phyloP scores from a whole-genome alignment of 2,888 invertebrate genomes.

The Papilio gigon region DNA sequence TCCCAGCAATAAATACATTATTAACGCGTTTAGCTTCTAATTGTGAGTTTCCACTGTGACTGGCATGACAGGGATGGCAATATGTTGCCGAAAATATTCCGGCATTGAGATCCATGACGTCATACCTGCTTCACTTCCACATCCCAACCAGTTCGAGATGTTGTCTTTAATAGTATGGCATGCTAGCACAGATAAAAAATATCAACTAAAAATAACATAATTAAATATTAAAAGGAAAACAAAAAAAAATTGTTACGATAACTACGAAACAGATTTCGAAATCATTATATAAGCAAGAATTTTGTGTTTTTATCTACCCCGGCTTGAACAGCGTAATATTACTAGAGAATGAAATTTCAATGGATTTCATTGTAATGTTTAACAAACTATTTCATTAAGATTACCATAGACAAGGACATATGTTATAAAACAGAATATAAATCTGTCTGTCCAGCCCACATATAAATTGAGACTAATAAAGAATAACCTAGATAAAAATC shows the following conservation, averaged over 20 bases:
- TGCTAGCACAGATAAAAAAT: constrained; percentile 33
- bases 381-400: too few relatives aligned
- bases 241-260: background rate
- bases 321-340: too few relatives aligned
- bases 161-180: constrained; percentile 37
- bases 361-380: too few relatives aligned
- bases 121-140: constrained; percentile 35
- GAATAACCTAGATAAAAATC: background rate
- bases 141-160: constrained; percentile 21
- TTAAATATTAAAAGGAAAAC: background rate
- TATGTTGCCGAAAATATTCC: background rate
- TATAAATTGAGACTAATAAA: background rate
- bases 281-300: too few relatives aligned
- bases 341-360: too few relatives aligned
- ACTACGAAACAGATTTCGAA: too few relatives aligned
- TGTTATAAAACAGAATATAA: background rate
- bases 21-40: background rate
- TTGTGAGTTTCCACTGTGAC: background rate
- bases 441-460: background rate
- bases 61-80: background rate
- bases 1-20: background rate
- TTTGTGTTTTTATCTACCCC: too few relatives aligned
- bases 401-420: too few relatives aligned
- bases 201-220: constrained; percentile 16
- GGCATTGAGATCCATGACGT: background rate